Evolutionary conservation across 2,113 vertebrate species (phyloP), one percentile per base, ranked within the genome.

Genomic region (Zosterops hypoxanthus): DNA sequence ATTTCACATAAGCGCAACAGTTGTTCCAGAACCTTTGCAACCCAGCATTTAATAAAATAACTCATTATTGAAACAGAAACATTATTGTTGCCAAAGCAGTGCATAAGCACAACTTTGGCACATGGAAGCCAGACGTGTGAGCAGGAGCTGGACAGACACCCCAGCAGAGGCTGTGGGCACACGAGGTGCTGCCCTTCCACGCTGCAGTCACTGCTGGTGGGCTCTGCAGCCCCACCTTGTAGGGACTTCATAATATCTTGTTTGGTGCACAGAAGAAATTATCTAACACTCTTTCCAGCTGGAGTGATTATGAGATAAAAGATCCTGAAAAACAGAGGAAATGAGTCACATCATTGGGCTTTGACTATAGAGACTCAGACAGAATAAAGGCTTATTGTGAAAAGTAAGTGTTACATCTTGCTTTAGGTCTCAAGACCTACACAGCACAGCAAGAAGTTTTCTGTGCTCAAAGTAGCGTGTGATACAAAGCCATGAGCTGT

Each of bases 21-120:
- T 52, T 85, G 52, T 61, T 90, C 90, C 88, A 91, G 79, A 82
- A 47, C 36, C 39, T 88, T 86, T 97, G 75, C 64, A 77, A 49
- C 49, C 88, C 91, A 18, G 55, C 66, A n/a, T 93, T 91, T 92
- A 89, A 80, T 88, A 60, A 94, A 95, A 90, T 44, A 95, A 22
- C 65, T 81, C 42, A 34, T 75, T 91, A 81, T 50, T 33, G 1
- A 71, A 91, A 68, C 69, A 82, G 77, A 80, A 95, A 31, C 82
- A 56, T 71, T 84, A 34, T 19, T 71, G 65, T 52, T 86, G 69
- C 92, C 60, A 56, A 76, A 92, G 76, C 81, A 82, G 57, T 60
- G 66, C 61, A 13, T 6, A 86, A 72, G 86, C 63, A 23, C 34
- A 44, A 25, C 11, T 6, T 7, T 82, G 77, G 68, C 73, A 42